Evolutionary conservation across 2,888 invertebrate species (phyloP).

Genomic region (Campoplex capitator): DNA sequence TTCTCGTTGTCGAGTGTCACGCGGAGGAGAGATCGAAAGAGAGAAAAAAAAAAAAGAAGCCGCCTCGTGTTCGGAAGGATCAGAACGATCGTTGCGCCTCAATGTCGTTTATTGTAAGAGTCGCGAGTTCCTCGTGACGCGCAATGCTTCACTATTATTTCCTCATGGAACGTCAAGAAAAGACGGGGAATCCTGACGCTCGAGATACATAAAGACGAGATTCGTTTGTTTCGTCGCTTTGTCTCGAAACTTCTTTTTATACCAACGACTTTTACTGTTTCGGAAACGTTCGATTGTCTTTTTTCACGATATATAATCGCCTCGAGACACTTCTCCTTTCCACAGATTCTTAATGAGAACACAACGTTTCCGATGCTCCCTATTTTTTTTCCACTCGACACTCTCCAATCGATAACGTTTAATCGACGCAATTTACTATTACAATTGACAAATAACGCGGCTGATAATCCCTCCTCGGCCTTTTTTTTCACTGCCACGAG

Average conservation of each 20-base stretch:
- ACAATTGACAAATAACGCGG: not conserved
- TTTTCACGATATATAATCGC: not conserved
- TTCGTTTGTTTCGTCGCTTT: constrained; percentile 10
- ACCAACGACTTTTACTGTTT: constrained; percentile 10
- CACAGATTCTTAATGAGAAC: not conserved
- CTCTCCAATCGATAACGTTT: not conserved
- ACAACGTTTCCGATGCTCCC: no score
- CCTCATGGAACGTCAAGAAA: not conserved
- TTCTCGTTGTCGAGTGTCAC: constrained; percentile 22
- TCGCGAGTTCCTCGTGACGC: constrained; percentile 35
- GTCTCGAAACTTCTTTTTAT: constrained; percentile 25
- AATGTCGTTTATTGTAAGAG: constrained; percentile 55
- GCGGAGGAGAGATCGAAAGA: not conserved
- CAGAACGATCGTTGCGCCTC: constrained; percentile 23
- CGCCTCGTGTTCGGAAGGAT: constrained; percentile 21
- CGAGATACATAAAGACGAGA: constrained; percentile 6
- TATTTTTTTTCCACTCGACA: not conserved
- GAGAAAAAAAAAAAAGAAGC: not conserved
- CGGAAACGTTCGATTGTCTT: constrained; percentile 9
- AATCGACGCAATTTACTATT: not conserved
- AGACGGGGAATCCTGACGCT: constrained; percentile 24
- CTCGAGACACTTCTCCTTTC: not conserved
- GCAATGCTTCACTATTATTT: constrained; percentile 9
- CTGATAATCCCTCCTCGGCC: not conserved
- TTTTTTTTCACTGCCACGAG: not conserved